phyloP scores from a whole-genome alignment of 2,888 invertebrate species.

The Megamerina dolium region DNA sequence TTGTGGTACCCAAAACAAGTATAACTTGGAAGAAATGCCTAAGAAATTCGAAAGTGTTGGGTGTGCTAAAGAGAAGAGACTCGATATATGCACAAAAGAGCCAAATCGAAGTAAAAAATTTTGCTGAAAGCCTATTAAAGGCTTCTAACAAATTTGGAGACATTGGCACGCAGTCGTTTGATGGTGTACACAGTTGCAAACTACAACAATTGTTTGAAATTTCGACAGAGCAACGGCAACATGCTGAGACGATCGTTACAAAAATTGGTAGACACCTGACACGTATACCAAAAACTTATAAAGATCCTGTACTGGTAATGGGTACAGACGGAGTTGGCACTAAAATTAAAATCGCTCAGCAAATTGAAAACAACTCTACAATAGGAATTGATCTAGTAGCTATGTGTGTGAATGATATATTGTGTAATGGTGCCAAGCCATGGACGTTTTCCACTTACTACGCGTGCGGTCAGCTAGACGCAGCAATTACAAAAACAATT shows the following conservation, averaged over 20 bases:
- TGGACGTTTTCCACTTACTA: slow-evolving; percentile 94
- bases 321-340: slow-evolving; percentile 99
- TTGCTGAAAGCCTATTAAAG: slow-evolving; percentile 59
- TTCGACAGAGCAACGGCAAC: slow-evolving; percentile 17
- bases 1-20: slow-evolving; percentile 60
- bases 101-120: slow-evolving; percentile 59
- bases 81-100: slow-evolving; percentile 13
- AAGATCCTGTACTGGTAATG: slow-evolving; percentile 82
- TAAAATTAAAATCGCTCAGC: slow-evolving; percentile 87
- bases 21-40: slow-evolving; percentile 52
- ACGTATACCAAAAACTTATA: slow-evolving; percentile 44
- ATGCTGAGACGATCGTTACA: slow-evolving; percentile 32
- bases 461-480: slow-evolving; percentile 78
- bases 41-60: slow-evolving; percentile 50
- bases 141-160: slow-evolving; percentile 38
- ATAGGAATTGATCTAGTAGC: slow-evolving; percentile 95
- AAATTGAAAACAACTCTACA: slow-evolving; percentile 65
- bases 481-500: slow-evolving; percentile 56
- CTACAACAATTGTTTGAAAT: slow-evolving; percentile 10
- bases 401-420: slow-evolving; percentile 97
- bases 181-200: slow-evolving; percentile 17
- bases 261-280: slow-evolving; percentile 41
- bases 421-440: slow-evolving; percentile 93
- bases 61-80: slow-evolving; percentile 44
- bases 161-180: slow-evolving; percentile 19